Conservation (phyloP, 2,797 vertebrate genomes). For the Acanthornis magna region DNA sequence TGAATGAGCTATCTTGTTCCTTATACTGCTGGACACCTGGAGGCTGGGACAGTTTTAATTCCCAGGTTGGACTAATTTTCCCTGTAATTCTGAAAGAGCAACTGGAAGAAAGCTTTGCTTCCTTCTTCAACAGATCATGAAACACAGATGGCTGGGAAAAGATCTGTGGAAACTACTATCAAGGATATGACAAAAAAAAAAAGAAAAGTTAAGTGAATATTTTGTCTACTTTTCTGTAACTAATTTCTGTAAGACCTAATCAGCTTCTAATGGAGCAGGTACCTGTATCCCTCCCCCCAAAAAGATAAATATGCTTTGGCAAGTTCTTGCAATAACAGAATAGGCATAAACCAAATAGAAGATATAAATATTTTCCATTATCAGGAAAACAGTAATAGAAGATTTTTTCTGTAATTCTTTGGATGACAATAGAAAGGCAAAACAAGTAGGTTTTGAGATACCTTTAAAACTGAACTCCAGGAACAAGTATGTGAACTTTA, state of each 20-base stretch:
- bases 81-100: not conserved
- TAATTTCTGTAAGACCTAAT: not conserved
- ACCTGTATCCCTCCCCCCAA: rapidly evolving
- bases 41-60: not conserved
- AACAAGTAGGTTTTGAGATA: not conserved
- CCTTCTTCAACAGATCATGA: not conserved
- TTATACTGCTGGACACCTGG: not conserved
- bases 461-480: not conserved
- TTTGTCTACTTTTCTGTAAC: not conserved
- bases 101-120: not conserved
- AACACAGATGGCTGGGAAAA: not conserved
- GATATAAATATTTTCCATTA: not conserved
- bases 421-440: not conserved
- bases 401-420: not conserved
- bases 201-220: not conserved
- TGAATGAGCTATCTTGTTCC: not conserved
- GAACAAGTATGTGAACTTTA: not conserved
- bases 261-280: not conserved
- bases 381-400: not conserved
- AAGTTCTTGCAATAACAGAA: not conserved
- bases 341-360: not conserved
- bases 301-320: not conserved
- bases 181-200: not conserved
- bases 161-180: not conserved
- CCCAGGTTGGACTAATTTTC: not conserved